Conservation (phyloP, 2,888 invertebrate species). For the Andrena flavipes region DNA sequence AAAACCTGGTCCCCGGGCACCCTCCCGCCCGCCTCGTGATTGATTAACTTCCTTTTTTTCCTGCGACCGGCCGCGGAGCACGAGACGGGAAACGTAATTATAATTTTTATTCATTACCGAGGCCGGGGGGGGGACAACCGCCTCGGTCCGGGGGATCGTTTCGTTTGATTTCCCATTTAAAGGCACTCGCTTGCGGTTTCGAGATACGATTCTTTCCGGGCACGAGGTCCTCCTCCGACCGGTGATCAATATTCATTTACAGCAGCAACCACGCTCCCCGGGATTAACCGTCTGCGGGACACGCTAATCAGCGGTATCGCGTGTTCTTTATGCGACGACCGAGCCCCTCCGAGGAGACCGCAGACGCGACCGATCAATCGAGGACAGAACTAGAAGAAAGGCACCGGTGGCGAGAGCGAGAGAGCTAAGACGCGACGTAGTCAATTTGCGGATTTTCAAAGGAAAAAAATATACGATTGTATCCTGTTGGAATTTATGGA, state of each 20-base stretch:
- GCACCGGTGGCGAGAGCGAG: not conserved
- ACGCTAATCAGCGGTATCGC: conserved; percentile 65
- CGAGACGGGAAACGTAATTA: conserved; percentile 82
- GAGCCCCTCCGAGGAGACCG: conserved; percentile 4
- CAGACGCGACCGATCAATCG: conserved; percentile 15
- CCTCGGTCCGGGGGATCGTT: conserved; percentile 67
- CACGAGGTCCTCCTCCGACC: conserved; percentile 32
- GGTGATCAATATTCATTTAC: conserved; percentile 84
- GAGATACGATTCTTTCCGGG: conserved; percentile 83
- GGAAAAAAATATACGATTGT: too few species aligned
- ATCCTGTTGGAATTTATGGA: too few species aligned
- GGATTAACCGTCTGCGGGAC: conserved; percentile 73
- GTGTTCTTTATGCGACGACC: conserved; percentile 44
- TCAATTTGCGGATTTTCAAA: too few species aligned
- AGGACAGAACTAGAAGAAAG: not conserved
- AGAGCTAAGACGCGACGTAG: not conserved
- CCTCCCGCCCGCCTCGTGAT: conserved; percentile 78
- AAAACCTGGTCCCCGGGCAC: conserved; percentile 59
- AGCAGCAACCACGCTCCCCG: conserved; percentile 72
- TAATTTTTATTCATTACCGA: conserved; percentile 84
- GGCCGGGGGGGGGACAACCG: conserved; percentile 54
- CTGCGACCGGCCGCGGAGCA: conserved; percentile 65
- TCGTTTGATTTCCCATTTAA: conserved; percentile 82
- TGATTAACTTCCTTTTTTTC: conserved; percentile 83
- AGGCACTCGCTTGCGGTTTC: conserved; percentile 82